Base-by-base conservation (phyloP, 2,888 invertebrate genomes). In the Drosophila robusta region DNA sequence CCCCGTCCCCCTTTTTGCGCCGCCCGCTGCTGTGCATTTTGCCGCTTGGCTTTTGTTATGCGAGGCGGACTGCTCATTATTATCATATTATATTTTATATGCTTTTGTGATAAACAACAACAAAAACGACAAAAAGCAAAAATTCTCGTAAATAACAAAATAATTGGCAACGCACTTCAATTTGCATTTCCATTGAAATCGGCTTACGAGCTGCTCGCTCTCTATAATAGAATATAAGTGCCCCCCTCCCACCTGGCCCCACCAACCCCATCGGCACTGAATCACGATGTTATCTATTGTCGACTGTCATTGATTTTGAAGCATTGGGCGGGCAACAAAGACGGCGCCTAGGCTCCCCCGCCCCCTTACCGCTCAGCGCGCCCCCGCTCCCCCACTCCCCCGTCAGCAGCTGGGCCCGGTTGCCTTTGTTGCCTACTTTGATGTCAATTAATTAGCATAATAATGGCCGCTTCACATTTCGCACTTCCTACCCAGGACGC, bases 401-500 rank as follows among this genome's bases (percentile, higher is more conserved):
- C 46, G 39, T 3, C 36, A 44, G 29, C 49, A 22, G 29, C 24
- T 11, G 29, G 44, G 52, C 47, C 6, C 6, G 11, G 18, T 36
- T 22, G 51, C 11, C 39, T 26, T 32, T 56, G 65, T 50, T 45
- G 68, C 63, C 56, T 75, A n/a, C 74, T 89, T 86, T 81, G 88
- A 89, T 88, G 85, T 89, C 84, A 88, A 86, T 89, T 86, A 86
- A 86, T 86, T 87, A 86, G 89, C 86, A 86, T 86, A 86, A 86
- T 86, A 86, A 89, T 89, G 83, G 86, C 58, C 86, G 89, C 73
- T 89, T 89, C 83, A 79, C 76, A 87, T 85, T 85, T 82, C 78
- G 68, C 77, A 75, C 78, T 79, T 64, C 64, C 56, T 45, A 42
- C 36, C 32, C 24, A n/a, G 12, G 12, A 12, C 41, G 16, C 41